Base-by-base conservation (phyloP, 2,888 invertebrate genomes). In the Cephus spinipes region DNA sequence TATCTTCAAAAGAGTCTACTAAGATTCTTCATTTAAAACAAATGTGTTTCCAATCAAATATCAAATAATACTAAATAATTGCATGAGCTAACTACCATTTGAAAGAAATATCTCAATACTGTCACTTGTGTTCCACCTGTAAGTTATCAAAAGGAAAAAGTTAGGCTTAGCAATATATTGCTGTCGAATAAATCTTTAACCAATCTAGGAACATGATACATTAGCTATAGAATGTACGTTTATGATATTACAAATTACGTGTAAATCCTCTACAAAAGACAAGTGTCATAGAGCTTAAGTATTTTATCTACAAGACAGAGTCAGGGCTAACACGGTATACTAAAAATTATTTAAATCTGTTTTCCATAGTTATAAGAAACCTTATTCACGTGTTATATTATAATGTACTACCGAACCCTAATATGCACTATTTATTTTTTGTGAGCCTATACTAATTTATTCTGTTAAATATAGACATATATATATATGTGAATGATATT, bases 391-490 rank as follows among this genome's bases (percentile, higher is more conserved):
- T 77, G 74, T 79, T 75, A 68, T 40, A 76, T 32, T 73, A 76
- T 76, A 76, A 76, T 76, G 55, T 76, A 76, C 76, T 76, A 30
- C 68, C 55, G 32, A 76, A 40, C 15, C 30, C 76, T 32, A 71
- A 77, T 75, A 76, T 75, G 74, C 74, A 73, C 74, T 77, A 76
- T 80, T 80, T 77, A 81, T 81, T 77, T 80, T 81, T 77, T 35
- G 55, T 69, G 77, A 83, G 77, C 40, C 74, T 80, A 68, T 35
- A 77, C 75, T 74, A 76, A 79, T 76, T 82, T 79, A 83, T 81
- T 81, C 78, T 81, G 75, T 81, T 75, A 74, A 78, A 80, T 74
- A 82, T 68, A 81, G 77, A 74, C 55, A 40, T 40, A 40, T 40
- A 40, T 40, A 40, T 40, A 55, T 55, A 55, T 55, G 55, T 23